Evolutionary conservation across 2,797 vertebrate genomes (phyloP).

Genomic region (Sphenopsis melanotis): DNA sequence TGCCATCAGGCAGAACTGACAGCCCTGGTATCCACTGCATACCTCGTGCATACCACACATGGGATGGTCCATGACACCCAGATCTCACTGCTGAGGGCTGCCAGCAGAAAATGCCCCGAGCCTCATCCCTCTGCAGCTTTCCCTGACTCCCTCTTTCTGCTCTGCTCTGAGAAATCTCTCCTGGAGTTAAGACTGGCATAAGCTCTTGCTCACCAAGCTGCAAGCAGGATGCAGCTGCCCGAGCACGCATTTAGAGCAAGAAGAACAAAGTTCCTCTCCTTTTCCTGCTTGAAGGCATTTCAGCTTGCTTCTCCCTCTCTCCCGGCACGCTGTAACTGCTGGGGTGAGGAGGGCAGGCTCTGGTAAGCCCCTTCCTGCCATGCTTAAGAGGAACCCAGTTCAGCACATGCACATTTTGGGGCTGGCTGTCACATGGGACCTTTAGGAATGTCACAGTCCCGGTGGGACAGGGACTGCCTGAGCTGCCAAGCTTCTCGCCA

Average conservation of each 20-base stretch:
- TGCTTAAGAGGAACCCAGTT: not conserved
- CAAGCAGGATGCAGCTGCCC: not conserved
- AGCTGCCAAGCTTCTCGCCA: not conserved
- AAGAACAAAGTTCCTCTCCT: not conserved
- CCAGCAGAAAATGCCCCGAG: not conserved
- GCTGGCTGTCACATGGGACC: not conserved
- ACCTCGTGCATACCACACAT: not conserved
- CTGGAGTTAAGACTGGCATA: not conserved
- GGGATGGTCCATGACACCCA: not conserved
- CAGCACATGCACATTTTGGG: not conserved
- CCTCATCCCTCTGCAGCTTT: not conserved
- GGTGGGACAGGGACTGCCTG: fast-evolving
- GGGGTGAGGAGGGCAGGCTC: not conserved
- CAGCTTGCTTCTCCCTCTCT: not conserved
- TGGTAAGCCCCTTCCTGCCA: not conserved
- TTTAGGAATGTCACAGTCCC: not conserved
- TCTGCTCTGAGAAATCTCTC: not conserved
- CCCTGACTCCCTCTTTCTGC: not conserved
- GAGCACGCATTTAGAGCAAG: not conserved
- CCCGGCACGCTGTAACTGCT: not conserved
- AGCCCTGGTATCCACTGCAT: not conserved
- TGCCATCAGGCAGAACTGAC: not conserved
- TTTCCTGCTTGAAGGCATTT: not conserved
- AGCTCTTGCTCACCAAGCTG: not conserved
- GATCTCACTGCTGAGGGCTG: not conserved